phyloP scores from a whole-genome alignment of 1,140 invertebrate species.

The Proales similis region DNA sequence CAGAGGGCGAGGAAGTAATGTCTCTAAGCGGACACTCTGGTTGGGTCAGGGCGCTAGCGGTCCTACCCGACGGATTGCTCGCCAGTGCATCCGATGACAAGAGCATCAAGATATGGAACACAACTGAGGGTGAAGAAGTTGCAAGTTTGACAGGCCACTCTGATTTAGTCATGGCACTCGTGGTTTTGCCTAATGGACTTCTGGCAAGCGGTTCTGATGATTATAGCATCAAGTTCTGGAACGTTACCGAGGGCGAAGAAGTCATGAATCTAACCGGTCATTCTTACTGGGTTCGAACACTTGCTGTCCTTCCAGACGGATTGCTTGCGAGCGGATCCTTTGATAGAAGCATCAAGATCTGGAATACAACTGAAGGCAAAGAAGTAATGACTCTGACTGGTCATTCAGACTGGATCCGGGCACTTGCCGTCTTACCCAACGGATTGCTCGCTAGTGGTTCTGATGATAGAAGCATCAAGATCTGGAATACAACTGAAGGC shows the following conservation, averaged over 20 bases:
- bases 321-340: constrained; percentile 91
- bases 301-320: constrained; percentile 1
- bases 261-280: constrained; percentile 78
- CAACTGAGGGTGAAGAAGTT: neutral
- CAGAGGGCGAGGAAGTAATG: constrained; percentile 42
- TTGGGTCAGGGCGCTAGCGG: constrained; percentile 50
- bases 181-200: neutral
- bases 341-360: constrained; percentile 98
- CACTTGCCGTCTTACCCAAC: constrained; percentile 64
- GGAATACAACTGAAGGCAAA: constrained; percentile 93
- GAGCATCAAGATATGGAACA: constrained; percentile 6
- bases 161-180: neutral
- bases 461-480: constrained; percentile 89
- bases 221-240: constrained; percentile 5
- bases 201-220: constrained; percentile 2
- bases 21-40: constrained; percentile 55
- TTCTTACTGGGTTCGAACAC: constrained; percentile 82
- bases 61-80: constrained; percentile 54
- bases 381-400: constrained; percentile 60
- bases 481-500: constrained; percentile 68
- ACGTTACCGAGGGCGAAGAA: neutral
- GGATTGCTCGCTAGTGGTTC: constrained; percentile 91
- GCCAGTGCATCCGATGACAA: neutral
- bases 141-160: neutral
- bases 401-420: neutral